Evolutionary conservation across 2,888 invertebrate species (phyloP), one percentile per base, ranked within the genome.

Genomic region (Sturmia bella): DNA sequence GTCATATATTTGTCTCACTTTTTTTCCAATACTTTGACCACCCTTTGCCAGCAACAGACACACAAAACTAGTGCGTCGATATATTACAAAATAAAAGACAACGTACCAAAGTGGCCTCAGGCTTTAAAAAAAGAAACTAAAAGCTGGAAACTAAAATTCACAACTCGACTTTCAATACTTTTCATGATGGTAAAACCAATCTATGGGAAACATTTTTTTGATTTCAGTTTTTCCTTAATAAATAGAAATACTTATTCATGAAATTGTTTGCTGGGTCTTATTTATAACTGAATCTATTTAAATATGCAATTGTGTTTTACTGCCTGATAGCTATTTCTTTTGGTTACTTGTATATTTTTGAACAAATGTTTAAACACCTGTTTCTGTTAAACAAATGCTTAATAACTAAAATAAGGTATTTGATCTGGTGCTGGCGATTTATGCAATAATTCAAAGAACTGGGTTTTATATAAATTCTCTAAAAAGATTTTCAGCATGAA

Each of bases 341-440:
- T 72, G 59, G 68, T 68, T 52, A 56, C 45, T 61, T 39, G 48
- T 69, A 63, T 50, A 68, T 69, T 52, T 61, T n/a, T n/a, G n/a
- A 27, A 32, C 68, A 74, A 74, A 41, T 64, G 50, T 72, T 77
- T 56, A 57, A 63, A 57, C 70, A 78, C 77, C 68, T 76, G 68
- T 54, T 59, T 37, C 75, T 59, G 27, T 41, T 50, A 32, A 9
- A 12, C 32, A 63, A n/a, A n/a, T n/a, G n/a, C 52, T 43, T 61
- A 21, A 72, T 61, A 59, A 24, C 45, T 27, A 32, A 17, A 17
- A 74, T 15, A 50, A 59, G 27, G 27, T 52, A 4, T 41, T 72
- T n/a, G n/a, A n/a, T n/a, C n/a, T 52, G 50, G 17, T 52, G 37
- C 39, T 48, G 12, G n/a, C 19, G 41, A 17, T 17, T 15, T 2